phyloP scores from a whole-genome alignment of 2,113 vertebrate species.

The Noturus placidus region DNA sequence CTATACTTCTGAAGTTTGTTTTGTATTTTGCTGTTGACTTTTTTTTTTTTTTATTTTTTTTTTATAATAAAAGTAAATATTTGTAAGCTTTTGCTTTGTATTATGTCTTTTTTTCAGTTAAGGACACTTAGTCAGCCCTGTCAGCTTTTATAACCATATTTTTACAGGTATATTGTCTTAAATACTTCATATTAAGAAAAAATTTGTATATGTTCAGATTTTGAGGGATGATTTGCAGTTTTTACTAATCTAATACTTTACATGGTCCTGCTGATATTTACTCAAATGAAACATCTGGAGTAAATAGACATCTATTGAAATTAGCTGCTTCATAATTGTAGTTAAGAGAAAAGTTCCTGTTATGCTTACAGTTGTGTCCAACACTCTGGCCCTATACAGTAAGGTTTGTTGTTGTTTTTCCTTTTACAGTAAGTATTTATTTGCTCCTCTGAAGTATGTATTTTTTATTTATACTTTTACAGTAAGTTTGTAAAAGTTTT shows the following conservation, averaged over 20 bases:
- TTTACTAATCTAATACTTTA: not conserved
- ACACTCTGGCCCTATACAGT: too few relatives aligned
- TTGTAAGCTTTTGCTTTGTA: not conserved
- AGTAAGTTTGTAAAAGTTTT: not conserved
- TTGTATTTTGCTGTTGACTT: constrained; percentile 6
- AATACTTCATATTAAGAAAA: not conserved
- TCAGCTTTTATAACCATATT: not conserved
- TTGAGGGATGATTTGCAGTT: not conserved
- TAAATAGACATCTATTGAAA: not conserved
- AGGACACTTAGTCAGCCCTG: not conserved
- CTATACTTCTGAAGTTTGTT: not conserved
- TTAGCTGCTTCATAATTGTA: not conserved
- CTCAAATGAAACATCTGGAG: not conserved
- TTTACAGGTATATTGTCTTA: not conserved
- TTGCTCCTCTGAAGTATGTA: not conserved
- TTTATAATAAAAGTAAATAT: constrained; percentile 13
- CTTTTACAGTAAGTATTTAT: not conserved
- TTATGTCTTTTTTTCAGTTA: not conserved
- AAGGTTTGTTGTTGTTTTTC: not conserved
- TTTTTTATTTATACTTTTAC: not conserved
- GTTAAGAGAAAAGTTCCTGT: not conserved
- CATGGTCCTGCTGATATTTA: not conserved
- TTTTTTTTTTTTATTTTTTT: not conserved
- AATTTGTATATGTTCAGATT: not conserved
- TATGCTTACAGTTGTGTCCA: not conserved